These are phyloP conservation scores for Urechis unicinctus DNA, from an alignment of 2,888 invertebrate species.

Conservation along the genomic window DNA sequence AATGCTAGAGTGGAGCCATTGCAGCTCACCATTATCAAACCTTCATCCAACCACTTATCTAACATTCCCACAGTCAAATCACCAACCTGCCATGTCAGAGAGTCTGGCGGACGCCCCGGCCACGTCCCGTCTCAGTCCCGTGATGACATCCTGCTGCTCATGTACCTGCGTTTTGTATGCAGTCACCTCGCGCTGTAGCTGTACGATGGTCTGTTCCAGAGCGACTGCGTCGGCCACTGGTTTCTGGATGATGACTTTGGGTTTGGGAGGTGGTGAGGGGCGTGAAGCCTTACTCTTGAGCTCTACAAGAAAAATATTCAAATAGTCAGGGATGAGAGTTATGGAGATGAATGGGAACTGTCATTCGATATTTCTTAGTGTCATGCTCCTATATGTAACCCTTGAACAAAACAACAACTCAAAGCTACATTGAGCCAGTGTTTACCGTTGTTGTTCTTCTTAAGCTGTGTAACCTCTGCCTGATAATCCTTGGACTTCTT, in stretches of 20 bases:
- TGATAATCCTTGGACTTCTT: slow-evolving; percentile 43
- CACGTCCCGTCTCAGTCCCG: slow-evolving; percentile 44
- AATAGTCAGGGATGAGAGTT: neutral
- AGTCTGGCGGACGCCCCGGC: slow-evolving; percentile 45
- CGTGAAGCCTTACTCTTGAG: slow-evolving; percentile 22
- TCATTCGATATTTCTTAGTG: too few species aligned
- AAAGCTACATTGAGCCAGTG: too few species aligned
- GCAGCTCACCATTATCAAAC: neutral
- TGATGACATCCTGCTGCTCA: slow-evolving; percentile 43
- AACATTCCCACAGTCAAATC: neutral
- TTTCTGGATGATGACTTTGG: slow-evolving; percentile 41
- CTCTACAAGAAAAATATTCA: slow-evolving; percentile 15
- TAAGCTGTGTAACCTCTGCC: slow-evolving; percentile 30
- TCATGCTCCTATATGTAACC: too few species aligned
- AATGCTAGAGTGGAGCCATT: neutral
- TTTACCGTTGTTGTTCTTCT: slow-evolving; percentile 22
- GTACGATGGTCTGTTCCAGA: slow-evolving; percentile 37
- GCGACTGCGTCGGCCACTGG: slow-evolving; percentile 37
- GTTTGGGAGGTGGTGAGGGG: slow-evolving; percentile 38
- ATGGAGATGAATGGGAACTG: too few species aligned
- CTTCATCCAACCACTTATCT: too few species aligned
- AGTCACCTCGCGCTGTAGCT: slow-evolving; percentile 39
- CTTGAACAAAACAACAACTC: too few species aligned
- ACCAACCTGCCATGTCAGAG: slow-evolving; percentile 43
- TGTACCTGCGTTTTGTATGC: slow-evolving; percentile 39